Percentiles rank a stretch among this genome's conserved stretches.
Evolutionary conservation across 2,113 vertebrate species (phyloP).

Genomic region (Plecturocebus donacophilus): DNA sequence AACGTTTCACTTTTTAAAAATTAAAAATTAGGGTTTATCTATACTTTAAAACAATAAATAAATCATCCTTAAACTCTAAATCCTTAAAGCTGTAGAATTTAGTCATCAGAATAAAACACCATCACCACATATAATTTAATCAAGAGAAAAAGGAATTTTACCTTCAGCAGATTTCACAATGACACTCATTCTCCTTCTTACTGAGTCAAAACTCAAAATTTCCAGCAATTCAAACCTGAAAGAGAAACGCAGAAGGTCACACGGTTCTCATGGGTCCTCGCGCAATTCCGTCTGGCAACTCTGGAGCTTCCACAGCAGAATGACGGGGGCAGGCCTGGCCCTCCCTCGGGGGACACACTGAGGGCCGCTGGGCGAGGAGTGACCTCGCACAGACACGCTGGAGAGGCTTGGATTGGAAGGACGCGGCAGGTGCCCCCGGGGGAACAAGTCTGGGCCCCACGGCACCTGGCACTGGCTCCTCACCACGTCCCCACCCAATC

Average conservation of each 20-base stretch:
- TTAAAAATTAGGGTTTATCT: neutral
- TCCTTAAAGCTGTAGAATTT: neutral
- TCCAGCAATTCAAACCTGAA: slow-evolving; percentile 94
- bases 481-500: neutral
- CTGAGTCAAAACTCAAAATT: slow-evolving; percentile 95
- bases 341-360: neutral
- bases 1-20: neutral
- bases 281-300: neutral
- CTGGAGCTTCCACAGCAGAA: neutral
- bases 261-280: neutral
- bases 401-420: neutral
- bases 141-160: slow-evolving; percentile 70
- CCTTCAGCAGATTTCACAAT: slow-evolving; percentile 91
- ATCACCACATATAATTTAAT: accelerated
- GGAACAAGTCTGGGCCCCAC: neutral
- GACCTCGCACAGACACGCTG: too few species aligned
- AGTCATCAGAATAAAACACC: neutral
- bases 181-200: slow-evolving; percentile 97
- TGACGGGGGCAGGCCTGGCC: too few species aligned
- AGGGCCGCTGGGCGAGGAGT: too few species aligned
- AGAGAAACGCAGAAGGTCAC: neutral
- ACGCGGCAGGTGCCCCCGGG: neutral
- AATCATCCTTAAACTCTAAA: neutral
- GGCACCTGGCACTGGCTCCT: neutral
- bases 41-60: neutral